Conservation (phyloP, 2,888 invertebrate genomes). For the Ceriagrion tenellum region DNA sequence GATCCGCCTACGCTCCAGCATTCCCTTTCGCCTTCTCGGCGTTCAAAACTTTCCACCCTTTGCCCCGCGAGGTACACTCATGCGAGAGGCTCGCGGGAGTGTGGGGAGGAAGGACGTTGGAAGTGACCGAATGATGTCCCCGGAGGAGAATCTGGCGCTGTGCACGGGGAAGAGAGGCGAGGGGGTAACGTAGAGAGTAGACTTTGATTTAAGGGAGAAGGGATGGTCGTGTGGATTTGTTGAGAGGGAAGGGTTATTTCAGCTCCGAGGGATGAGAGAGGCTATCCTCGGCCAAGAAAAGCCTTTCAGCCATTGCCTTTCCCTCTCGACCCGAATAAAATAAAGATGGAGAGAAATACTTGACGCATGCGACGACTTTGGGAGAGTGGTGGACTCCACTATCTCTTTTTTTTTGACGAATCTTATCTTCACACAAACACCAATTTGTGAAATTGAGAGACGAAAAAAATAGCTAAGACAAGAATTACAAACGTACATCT, state of each 20-base stretch:
- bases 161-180: background rate
- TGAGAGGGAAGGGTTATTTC: background rate
- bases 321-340: constrained; percentile 2
- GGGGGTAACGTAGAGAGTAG: background rate
- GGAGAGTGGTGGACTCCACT: background rate
- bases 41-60: background rate
- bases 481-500: too few species aligned
- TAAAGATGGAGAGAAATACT: background rate
- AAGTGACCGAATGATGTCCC: background rate
- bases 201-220: background rate
- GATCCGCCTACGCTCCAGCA: background rate
- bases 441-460: too few species aligned
- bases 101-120: background rate
- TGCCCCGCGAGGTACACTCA: background rate
- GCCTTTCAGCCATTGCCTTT: background rate
- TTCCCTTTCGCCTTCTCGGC: background rate
- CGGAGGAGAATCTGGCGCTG: background rate
- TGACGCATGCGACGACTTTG: background rate
- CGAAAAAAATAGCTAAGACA: too few species aligned
- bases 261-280: background rate
- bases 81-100: background rate
- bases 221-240: background rate
- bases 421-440: background rate
- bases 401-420: background rate
- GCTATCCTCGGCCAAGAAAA: constrained; percentile 12